Evolutionary conservation across 1,140 invertebrate genomes (phyloP), one percentile per base, ranked within the genome.

Genomic region (Halotydeus destructor): DNA sequence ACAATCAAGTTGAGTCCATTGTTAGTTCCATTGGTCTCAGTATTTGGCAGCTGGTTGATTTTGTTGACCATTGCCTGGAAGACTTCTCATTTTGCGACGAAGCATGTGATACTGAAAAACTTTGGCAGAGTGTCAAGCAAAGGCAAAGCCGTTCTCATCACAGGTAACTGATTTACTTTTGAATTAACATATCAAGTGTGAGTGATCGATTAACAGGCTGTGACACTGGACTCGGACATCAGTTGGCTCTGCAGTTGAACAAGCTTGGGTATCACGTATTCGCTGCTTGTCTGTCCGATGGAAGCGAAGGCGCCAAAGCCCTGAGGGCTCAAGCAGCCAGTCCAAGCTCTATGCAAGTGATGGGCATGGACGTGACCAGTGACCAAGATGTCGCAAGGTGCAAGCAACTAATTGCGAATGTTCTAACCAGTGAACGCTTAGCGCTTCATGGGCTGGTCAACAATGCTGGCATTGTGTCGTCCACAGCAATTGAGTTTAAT

Each of bases 371-470:
- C 51, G 60, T 67, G 0, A 62, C 55, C 18, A 52, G 58, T 16
- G 38, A 46, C 2, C 23, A 48, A 28, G 44, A 47, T 30, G 38
- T 47, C 9, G 18, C 8, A 9, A 30, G 27, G 8, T 8, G 8
- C 8, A 30, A 9, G 8, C 8, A 30, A 9, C 27, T 30, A 30
- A 14, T 30, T 14, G 8, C 41, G 16, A 38, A 30, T 16, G 46
- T 27, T 12, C 22, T 28, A 12, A 23, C 46, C 5, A 34, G n/a
- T 4, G 31, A 40, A 6, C 24, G 18, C 21, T 45, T 9, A n/a
- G 27, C 24, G 9, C 18, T 91, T 27, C 88, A 82, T 82, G 80
- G 77, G 11, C 62, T 91, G 31, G 72, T 91, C 6, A 84, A 88
- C 62, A 81, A 81, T 52, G 79, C 80, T 41, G 76, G 78, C 0